Percentiles rank a stretch among this genome's conserved stretches.
Conservation (phyloP, 2,113 vertebrate genomes). For the Passer domesticus region DNA sequence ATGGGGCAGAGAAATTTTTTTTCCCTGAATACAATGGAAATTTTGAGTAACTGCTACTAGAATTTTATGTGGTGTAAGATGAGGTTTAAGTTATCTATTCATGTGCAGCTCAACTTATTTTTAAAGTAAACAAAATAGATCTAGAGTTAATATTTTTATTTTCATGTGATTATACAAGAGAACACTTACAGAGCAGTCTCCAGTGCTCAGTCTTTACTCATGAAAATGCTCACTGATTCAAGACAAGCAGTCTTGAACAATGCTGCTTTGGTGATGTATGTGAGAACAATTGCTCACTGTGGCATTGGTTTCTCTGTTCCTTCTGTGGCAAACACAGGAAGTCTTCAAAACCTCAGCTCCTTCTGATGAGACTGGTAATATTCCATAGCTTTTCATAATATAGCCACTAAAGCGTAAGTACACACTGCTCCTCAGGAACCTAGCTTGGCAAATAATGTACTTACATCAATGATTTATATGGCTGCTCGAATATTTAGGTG, state of each 20-base stretch:
- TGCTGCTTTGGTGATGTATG: not conserved
- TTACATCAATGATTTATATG: not conserved
- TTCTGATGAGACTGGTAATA: not conserved
- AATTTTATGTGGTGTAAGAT: not conserved
- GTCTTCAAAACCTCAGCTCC: not conserved
- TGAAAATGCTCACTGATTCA: not conserved
- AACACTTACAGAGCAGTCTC: not conserved
- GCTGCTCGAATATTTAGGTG: not conserved
- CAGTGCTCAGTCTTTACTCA: not conserved
- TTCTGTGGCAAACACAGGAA: not conserved
- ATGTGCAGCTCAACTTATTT: not conserved
- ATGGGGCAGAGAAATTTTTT: not conserved
- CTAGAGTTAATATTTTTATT: slow-evolving; percentile 23
- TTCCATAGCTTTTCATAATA: not conserved
- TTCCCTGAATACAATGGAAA: not conserved
- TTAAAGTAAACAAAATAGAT: not conserved
- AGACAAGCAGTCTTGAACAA: not conserved
- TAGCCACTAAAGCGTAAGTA: not conserved
- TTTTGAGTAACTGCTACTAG: not conserved
- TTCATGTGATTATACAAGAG: not conserved
- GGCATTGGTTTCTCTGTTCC: not conserved
- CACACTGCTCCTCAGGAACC: not conserved
- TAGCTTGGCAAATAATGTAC: not conserved
- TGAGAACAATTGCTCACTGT: not conserved
- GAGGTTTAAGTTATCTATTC: not conserved